Conservation (phyloP, 2,888 invertebrate species). For the Achlya flavicornis region DNA sequence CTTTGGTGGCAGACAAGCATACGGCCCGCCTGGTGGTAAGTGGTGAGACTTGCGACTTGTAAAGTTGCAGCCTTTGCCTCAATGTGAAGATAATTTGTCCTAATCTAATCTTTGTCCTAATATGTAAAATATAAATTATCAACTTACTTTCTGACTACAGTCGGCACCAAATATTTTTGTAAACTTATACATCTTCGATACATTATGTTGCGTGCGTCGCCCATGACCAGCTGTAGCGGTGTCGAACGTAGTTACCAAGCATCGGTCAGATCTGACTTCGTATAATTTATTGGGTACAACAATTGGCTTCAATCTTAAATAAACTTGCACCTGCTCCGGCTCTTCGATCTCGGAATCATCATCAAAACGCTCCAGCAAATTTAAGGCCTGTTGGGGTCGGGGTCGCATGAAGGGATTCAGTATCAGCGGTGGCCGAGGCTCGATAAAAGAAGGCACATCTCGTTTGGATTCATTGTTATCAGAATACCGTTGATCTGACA, state of each 20-base stretch:
- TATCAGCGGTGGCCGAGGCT: slow-evolving; percentile 73
- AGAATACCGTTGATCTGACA: slow-evolving; percentile 59
- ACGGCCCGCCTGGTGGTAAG: too few species aligned
- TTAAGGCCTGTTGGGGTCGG: slow-evolving; percentile 70
- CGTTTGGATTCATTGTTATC: slow-evolving; percentile 57
- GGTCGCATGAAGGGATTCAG: slow-evolving; percentile 76
- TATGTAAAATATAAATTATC: background rate
- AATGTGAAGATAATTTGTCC: too few species aligned
- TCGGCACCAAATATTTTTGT: slow-evolving; percentile 71
- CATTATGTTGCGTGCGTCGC: slow-evolving; percentile 72
- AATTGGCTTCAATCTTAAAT: slow-evolving; percentile 79
- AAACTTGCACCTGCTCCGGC: slow-evolving; percentile 78
- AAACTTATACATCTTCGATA: slow-evolving; percentile 77
- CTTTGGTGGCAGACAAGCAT: too few species aligned
- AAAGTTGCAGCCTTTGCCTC: too few species aligned
- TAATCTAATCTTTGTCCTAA: too few species aligned
- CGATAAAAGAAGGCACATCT: slow-evolving; percentile 78
- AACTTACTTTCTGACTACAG: slow-evolving; percentile 65
- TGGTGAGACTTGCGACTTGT: too few species aligned
- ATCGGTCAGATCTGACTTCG: slow-evolving; percentile 67
- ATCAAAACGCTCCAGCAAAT: slow-evolving; percentile 70
- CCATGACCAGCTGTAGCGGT: slow-evolving; percentile 70
- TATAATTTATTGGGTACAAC: slow-evolving; percentile 61
- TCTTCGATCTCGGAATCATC: slow-evolving; percentile 67
- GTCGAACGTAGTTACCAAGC: slow-evolving; percentile 67